phyloP scores from a whole-genome alignment of 2,113 vertebrate genomes.

The Corythornis cristatus region DNA sequence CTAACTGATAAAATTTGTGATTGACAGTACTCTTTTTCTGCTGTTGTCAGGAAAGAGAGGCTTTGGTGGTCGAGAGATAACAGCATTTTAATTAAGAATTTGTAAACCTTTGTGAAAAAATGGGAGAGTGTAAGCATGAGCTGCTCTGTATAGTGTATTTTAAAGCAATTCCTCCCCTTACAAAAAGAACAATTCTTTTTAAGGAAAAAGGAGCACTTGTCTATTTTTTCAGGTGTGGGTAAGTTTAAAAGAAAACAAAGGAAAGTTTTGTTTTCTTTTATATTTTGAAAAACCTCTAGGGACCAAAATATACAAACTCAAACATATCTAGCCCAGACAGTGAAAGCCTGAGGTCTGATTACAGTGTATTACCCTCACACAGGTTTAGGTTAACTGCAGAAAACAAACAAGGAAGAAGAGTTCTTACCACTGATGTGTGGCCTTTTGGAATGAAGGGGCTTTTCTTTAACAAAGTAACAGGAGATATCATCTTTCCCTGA shows the following conservation, averaged over 20 bases:
- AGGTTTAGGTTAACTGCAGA: constrained; percentile 63
- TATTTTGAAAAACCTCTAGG: constrained; percentile 15
- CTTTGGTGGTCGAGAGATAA: background rate
- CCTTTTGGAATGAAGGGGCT: constrained; percentile 89
- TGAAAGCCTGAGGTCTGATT: constrained; percentile 54
- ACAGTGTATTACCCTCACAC: constrained; percentile 26
- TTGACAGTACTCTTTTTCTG: background rate
- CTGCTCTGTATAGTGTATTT: background rate
- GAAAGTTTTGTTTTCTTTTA: constrained; percentile 34
- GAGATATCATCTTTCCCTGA: constrained; percentile 90
- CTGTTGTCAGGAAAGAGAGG: background rate
- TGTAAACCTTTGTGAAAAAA: background rate
- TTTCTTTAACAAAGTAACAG: constrained; percentile 91
- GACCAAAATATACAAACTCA: constrained; percentile 30
- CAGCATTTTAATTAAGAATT: background rate
- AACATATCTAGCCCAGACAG: constrained; percentile 48
- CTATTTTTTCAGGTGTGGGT: constrained; percentile 38
- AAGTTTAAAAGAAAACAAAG: constrained; percentile 21
- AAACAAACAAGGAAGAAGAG: constrained; percentile 86
- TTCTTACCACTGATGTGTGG: constrained; percentile 86
- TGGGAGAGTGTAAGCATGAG: background rate
- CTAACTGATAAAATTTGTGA: background rate
- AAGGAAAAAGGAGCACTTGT: background rate
- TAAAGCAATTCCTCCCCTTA: background rate
- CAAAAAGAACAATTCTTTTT: background rate